Conservation (phyloP, 2,113 vertebrate genomes). For the Tetraodon nigroviridis region DNA sequence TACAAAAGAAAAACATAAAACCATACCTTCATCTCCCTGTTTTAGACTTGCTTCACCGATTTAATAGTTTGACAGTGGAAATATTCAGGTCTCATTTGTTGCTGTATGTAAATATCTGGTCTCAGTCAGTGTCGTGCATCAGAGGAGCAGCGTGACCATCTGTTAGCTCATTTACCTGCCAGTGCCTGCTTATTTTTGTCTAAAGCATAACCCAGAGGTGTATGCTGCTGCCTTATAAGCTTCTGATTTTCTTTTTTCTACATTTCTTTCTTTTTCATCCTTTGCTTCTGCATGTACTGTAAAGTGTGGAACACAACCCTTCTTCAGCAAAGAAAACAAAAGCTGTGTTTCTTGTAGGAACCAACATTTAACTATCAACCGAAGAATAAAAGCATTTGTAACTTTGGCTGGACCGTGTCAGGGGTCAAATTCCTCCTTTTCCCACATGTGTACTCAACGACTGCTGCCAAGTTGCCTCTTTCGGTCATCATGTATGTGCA, state of each 20-base stretch:
- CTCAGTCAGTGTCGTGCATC: constrained; percentile 11
- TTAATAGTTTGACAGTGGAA: constrained; percentile 46
- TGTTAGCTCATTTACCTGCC: constrained; percentile 39
- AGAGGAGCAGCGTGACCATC: constrained; percentile 37
- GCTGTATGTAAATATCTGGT: constrained; percentile 43
- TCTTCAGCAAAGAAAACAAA: constrained; percentile 47
- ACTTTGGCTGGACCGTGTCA: constrained; percentile 61
- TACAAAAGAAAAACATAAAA: neutral
- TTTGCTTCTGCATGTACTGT: constrained; percentile 25
- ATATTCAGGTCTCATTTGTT: constrained; percentile 47
- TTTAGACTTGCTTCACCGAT: constrained; percentile 11
- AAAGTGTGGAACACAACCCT: constrained; percentile 40
- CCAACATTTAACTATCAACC: constrained; percentile 66
- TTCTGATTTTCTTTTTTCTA: constrained; percentile 16
- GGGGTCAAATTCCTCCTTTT: constrained; percentile 65
- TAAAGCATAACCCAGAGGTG: constrained; percentile 14
- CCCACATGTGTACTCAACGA: constrained; percentile 63
- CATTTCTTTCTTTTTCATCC: constrained; percentile 23
- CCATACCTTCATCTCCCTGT: neutral
- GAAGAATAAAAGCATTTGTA: constrained; percentile 60
- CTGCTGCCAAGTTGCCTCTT: constrained; percentile 41
- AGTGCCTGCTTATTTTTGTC: constrained; percentile 19
- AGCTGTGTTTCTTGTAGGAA: constrained; percentile 59
- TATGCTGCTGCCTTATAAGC: neutral
- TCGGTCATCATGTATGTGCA: constrained; percentile 42